These are phyloP conservation scores for Diloba caeruleocephala DNA, from an alignment of 2,888 invertebrate species.

Conservation along the genomic window DNA sequence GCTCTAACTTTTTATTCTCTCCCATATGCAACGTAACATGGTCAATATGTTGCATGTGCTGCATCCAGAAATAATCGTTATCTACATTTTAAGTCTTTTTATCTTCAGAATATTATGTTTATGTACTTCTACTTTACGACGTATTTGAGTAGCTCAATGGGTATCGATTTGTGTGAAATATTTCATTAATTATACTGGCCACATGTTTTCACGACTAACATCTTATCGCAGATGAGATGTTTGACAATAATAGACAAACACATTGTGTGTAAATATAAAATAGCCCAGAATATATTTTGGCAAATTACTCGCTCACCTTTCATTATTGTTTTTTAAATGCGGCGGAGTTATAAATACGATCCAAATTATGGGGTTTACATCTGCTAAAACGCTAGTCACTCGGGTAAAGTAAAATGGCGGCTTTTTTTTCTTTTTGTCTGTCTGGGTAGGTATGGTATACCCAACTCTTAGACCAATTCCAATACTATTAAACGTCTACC, in stretches of 20 bases:
- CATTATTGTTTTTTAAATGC: conserved; percentile 40
- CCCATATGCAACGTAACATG: conserved; percentile 50
- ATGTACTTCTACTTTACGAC: not conserved
- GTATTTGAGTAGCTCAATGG: not conserved
- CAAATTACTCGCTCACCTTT: conserved; percentile 48
- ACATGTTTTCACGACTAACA: conserved; percentile 28
- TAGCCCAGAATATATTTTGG: conserved; percentile 45
- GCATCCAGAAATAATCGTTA: conserved; percentile 39
- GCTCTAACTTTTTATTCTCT: conserved; percentile 46
- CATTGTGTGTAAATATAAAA: conserved; percentile 44
- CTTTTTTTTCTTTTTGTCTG: conserved; percentile 15
- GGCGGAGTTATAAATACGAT: conserved; percentile 40
- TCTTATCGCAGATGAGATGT: conserved; percentile 33
- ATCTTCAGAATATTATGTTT: not conserved
- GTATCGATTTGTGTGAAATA: not conserved
- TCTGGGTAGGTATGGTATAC: conserved; percentile 30
- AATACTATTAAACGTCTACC: conserved; percentile 48
- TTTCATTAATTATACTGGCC: conserved; percentile 32
- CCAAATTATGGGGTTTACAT: conserved; percentile 37
- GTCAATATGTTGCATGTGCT: conserved; percentile 13
- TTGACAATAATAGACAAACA: conserved; percentile 51
- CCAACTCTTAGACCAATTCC: conserved; percentile 27
- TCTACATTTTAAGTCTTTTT: conserved; percentile 24
- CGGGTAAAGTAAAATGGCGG: conserved; percentile 21
- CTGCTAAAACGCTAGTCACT: conserved; percentile 18